phyloP scores from a whole-genome alignment of 1,140 invertebrate species.

The Octopus bimaculoides region DNA sequence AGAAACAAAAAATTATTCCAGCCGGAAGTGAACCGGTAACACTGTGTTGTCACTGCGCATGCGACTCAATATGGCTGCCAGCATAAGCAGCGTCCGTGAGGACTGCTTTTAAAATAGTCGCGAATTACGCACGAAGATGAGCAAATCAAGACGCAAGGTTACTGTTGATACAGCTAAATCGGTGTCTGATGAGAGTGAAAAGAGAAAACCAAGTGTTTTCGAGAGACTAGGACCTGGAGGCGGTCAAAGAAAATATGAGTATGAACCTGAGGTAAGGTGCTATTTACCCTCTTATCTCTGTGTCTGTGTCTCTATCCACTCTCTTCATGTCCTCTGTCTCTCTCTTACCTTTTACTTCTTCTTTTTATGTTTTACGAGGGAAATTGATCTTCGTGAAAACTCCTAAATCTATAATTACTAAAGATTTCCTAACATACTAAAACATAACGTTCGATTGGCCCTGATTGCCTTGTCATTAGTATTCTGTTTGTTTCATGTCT shows the following conservation, averaged over 20 bases:
- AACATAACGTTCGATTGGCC: no score
- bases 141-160: constrained; percentile 44
- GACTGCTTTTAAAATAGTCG: background rate
- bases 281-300: constrained; percentile 15
- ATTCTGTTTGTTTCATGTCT: no score
- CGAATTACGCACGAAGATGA: constrained; percentile 28
- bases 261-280: constrained; percentile 10
- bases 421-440: no score
- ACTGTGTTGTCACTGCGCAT: background rate
- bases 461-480: no score
- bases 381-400: no score
- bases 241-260: constrained; percentile 20
- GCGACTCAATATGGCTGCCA: constrained; percentile 7
- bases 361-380: no score
- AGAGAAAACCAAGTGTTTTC: constrained; percentile 48
- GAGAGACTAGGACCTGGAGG: constrained; percentile 44
- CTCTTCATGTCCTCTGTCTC: background rate
- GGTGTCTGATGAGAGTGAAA: constrained; percentile 32
- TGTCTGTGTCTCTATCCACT: background rate
- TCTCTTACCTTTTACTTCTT: no score
- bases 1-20: background rate
- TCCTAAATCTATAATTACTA: no score
- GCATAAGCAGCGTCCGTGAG: background rate
- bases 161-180: constrained; percentile 41
- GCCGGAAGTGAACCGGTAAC: background rate